A percentile compares a stretch with the other conserved stretches of the same genome.
These are phyloP conservation scores for Drosophila kuntzei DNA, from an alignment of 2,888 invertebrate species.

Conservation along the genomic window DNA sequence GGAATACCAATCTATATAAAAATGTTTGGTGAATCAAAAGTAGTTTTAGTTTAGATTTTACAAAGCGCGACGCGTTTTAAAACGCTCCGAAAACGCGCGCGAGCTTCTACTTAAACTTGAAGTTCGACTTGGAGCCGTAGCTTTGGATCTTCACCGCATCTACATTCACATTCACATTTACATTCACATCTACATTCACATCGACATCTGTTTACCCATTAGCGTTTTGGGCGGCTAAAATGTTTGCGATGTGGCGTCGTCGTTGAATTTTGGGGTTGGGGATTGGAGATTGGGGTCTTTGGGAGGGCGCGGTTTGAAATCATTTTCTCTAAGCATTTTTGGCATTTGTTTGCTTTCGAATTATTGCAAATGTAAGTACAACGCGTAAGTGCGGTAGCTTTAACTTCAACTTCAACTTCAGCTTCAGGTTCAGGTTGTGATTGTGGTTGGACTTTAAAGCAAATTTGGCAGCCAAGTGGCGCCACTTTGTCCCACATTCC, in stretches of 20 bases:
- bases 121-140: slow-evolving; percentile 20
- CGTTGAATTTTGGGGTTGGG: slow-evolving; percentile 16
- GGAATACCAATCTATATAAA: too few relatives aligned
- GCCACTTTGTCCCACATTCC: slow-evolving; percentile 50
- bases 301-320: slow-evolving; percentile 49
- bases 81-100: slow-evolving; percentile 42
- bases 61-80: slow-evolving; percentile 49
- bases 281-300: background rate
- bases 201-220: slow-evolving; percentile 81
- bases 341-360: slow-evolving; percentile 75
- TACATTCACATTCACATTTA: slow-evolving; percentile 17
- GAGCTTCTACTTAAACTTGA: slow-evolving; percentile 31
- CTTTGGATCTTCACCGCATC: slow-evolving; percentile 67
- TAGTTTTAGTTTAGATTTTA: too few relatives aligned
- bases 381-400: slow-evolving; percentile 72
- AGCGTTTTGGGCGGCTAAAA: slow-evolving; percentile 78
- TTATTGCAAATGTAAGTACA: slow-evolving; percentile 76
- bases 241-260: slow-evolving; percentile 68
- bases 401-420: slow-evolving; percentile 35
- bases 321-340: slow-evolving; percentile 67
- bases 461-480: slow-evolving; percentile 39
- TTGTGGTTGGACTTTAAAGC: slow-evolving; percentile 31
- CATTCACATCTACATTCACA: slow-evolving; percentile 21
- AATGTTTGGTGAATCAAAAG: too few relatives aligned
- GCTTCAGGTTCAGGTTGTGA: slow-evolving; percentile 11